phyloP scores from a whole-genome alignment of 2,113 vertebrate species.

The Myiozetetes cayanensis region DNA sequence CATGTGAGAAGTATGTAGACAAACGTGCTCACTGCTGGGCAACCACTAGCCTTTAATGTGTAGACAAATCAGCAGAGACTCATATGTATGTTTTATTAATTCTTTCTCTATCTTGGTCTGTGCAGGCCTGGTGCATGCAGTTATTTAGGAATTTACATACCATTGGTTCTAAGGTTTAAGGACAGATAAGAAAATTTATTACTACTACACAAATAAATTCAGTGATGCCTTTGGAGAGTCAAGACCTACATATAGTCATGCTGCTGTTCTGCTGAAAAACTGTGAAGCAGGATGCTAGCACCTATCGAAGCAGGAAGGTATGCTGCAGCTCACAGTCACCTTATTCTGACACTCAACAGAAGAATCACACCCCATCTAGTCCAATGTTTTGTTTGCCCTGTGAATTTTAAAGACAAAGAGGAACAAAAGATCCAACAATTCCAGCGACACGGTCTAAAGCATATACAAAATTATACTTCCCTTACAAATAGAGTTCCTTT shows the following conservation, averaged over 20 bases:
- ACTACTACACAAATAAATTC: background rate
- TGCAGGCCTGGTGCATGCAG: conserved; percentile 11
- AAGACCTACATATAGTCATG: background rate
- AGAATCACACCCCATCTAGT: background rate
- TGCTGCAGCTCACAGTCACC: background rate
- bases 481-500: background rate
- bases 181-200: conserved; percentile 39
- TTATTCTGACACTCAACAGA: background rate
- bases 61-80: conserved; percentile 17
- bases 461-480: background rate
- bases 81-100: conserved; percentile 23
- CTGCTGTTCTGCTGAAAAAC: background rate
- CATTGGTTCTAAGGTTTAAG: conserved; percentile 28
- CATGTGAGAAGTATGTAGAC: background rate
- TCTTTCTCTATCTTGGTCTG: conserved; percentile 20
- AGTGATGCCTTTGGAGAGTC: background rate
- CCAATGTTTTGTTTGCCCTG: background rate
- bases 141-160: conserved; percentile 33
- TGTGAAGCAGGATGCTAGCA: background rate
- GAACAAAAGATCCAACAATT: background rate
- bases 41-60: background rate
- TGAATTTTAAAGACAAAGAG: background rate
- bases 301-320: background rate
- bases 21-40: background rate
- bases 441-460: background rate